Percentiles rank a stretch among this genome's conserved stretches.
phyloP scores from a whole-genome alignment of 2,888 invertebrate species.

The Lottia scabra region DNA sequence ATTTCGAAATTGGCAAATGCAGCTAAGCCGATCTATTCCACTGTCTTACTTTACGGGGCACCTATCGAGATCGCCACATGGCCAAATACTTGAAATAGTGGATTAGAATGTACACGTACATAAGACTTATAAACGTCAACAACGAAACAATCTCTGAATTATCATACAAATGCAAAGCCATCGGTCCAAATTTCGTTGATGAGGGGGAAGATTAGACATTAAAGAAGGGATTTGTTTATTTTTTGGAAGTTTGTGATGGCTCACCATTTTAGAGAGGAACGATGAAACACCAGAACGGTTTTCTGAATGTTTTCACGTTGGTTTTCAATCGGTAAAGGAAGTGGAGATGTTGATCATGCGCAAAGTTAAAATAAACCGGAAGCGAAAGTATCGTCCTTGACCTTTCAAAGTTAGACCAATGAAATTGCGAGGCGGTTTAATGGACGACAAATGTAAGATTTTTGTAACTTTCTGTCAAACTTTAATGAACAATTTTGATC shows the following conservation, averaged over 20 bases:
- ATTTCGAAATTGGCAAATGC: too few relatives aligned
- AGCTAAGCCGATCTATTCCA: too few relatives aligned
- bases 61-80: too few relatives aligned
- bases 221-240: background rate
- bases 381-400: background rate
- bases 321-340: background rate
- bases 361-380: background rate
- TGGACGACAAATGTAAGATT: background rate
- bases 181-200: background rate
- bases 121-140: too few relatives aligned
- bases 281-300: background rate
- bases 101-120: too few relatives aligned
- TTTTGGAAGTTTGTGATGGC: background rate
- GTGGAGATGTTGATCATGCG: background rate
- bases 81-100: too few relatives aligned
- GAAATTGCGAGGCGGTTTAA: background rate
- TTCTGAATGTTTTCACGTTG: background rate
- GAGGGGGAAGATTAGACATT: background rate
- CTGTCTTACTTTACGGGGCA: too few relatives aligned
- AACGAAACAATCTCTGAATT: background rate
- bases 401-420: background rate
- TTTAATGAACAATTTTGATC: too few relatives aligned
- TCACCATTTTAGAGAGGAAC: background rate
- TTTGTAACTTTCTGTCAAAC: too few relatives aligned
- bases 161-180: too few relatives aligned